Evolutionary conservation across 2,888 invertebrate species (phyloP), one percentile per base, ranked within the genome.

Genomic region (Auanema sp.): DNA sequence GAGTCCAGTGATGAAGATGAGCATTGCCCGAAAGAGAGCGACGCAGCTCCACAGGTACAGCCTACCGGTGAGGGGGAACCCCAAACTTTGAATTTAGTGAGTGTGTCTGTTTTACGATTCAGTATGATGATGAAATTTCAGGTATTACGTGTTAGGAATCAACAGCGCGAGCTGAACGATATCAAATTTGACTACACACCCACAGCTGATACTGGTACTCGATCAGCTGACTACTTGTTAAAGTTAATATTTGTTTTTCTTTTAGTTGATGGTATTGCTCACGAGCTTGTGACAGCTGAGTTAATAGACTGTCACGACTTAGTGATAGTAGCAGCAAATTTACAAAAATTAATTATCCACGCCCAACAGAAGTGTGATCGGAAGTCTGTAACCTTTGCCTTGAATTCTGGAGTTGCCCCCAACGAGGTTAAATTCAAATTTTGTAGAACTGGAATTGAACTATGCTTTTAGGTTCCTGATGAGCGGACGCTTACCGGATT

Each of bases 401-500:
- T 87, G 84, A 86, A 87, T 79, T 87, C 87, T 56, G 86, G 86
- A 62, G 85, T 85, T 71, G 85, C 85, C 40, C 80, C 82, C 14
- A 84, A 80, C 64, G 83, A 83, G 73, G 76, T 76, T 21, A 50
- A 18, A 24, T 59, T 43, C 8, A 14, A n/a, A 14, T 8, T 2
- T 25, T 53, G 6, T 1, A 33, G 8, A 2, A 41, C n/a, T 4
- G 4, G 21, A 41, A 14, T 1, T 24, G 10, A 54, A 53, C 3
- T 18, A 10, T 43, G 18, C 33, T 80, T 72, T 16, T 68, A 77
- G 72, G 61, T 79, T 5, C 90, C 92, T 60, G 96, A 97, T 86
- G 96, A 97, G 86, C 92, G 92, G 84, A 91, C 93, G 51, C 88
- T 98, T 76, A 89, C 96, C 84, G 97, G 97, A 83, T 97, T 90